Evolutionary conservation across 2,888 invertebrate genomes (phyloP).

Genomic region (Oscheius myriophilus): DNA sequence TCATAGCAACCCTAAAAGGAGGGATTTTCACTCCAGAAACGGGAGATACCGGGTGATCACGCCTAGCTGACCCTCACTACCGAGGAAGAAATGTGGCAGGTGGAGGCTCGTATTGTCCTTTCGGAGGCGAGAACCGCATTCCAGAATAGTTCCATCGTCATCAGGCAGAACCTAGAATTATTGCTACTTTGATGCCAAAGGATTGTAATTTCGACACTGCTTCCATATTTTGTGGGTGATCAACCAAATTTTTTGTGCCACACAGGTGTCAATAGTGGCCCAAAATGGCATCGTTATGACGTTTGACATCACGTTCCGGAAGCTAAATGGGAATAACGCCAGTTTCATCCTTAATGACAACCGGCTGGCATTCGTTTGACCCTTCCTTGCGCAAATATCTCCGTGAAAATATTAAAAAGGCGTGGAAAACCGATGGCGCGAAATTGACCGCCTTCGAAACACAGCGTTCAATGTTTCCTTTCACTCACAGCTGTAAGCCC

Average conservation of each 20-base stretch:
- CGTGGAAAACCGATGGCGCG: neutral
- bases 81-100: conserved; percentile 93
- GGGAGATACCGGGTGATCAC: conserved; percentile 81
- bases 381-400: neutral
- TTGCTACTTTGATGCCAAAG: too few relatives aligned
- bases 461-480: too few relatives aligned
- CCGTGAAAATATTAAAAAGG: neutral
- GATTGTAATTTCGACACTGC: too few relatives aligned
- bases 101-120: conserved; percentile 99
- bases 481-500: conserved; percentile 57
- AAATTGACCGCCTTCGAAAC: too few relatives aligned
- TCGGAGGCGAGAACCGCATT: conserved; percentile 85
- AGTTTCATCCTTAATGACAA: too few relatives aligned
- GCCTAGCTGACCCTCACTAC: conserved; percentile 95
- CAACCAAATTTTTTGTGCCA: too few relatives aligned
- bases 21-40: neutral
- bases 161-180: conserved; percentile 81
- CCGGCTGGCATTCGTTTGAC: neutral
- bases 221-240: too few relatives aligned
- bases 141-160: conserved; percentile 80
- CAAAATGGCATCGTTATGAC: too few relatives aligned
- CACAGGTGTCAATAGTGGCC: too few relatives aligned
- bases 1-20: conserved; percentile 81
- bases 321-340: too few relatives aligned
- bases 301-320: too few relatives aligned